A percentile compares a stretch with the other conserved stretches of the same genome.
These are phyloP conservation scores for Drosophila recens DNA, from an alignment of 2,888 invertebrate genomes.

Conservation along the genomic window DNA sequence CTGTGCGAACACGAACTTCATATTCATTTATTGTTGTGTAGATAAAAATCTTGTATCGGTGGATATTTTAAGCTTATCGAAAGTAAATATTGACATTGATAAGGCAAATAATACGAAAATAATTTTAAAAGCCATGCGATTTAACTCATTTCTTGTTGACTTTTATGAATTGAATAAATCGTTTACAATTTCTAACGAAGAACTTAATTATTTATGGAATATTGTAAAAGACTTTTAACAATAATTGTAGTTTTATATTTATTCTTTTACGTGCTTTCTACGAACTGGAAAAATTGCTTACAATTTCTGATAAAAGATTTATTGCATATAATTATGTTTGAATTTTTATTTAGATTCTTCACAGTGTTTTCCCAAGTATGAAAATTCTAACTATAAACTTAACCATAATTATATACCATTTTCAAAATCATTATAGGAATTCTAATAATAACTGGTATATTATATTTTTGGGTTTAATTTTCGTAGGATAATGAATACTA, in stretches of 20 bases:
- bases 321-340: no score
- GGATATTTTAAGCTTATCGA: conserved; percentile 33
- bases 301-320: no score
- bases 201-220: not conserved
- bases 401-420: no score
- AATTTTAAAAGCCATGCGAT: not conserved
- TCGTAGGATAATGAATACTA: not conserved
- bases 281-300: no score
- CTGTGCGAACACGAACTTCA: not conserved
- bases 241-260: not conserved
- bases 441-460: not conserved
- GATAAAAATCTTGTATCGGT: conserved; percentile 40
- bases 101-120: conserved; percentile 14
- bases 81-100: conserved; percentile 40
- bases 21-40: conserved; percentile 7
- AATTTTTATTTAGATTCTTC: no score
- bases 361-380: no score
- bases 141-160: not conserved
- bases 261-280: not conserved
- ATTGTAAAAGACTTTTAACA: not conserved
- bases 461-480: not conserved
- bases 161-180: not conserved
- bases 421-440: not conserved
- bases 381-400: no score
- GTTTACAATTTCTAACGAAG: not conserved